These are phyloP conservation scores for Lomographa bimaculata DNA, from an alignment of 2,888 invertebrate species.

Conservation along the genomic window DNA sequence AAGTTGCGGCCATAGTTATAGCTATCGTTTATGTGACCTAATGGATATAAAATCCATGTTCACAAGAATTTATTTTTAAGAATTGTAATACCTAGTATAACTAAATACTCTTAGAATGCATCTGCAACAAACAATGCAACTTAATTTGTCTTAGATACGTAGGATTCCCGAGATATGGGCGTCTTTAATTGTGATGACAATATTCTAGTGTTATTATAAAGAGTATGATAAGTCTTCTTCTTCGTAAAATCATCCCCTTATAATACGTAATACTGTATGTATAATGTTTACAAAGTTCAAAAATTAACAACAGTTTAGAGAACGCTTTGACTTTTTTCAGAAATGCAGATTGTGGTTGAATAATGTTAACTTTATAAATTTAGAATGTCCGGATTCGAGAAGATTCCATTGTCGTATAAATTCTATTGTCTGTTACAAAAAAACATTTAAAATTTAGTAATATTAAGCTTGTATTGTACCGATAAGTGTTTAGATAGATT, in stretches of 20 bases:
- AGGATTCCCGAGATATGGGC: conserved; percentile 28
- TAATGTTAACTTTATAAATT: conserved; percentile 5
- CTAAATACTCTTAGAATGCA: conserved; percentile 22
- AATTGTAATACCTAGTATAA: conserved; percentile 6
- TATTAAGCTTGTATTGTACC: conserved; percentile 50
- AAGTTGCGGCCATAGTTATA: too few relatives aligned
- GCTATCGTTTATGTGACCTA: too few relatives aligned
- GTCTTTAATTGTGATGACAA: conserved; percentile 62
- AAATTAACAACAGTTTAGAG: not conserved
- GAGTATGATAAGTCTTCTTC: conserved; percentile 29
- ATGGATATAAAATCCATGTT: conserved; percentile 7
- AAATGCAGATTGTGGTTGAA: conserved; percentile 4
- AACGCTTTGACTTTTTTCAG: not conserved
- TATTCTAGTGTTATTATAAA: conserved; percentile 50
- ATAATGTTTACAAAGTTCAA: not conserved
- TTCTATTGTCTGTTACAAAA: conserved; percentile 45
- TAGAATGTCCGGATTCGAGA: conserved; percentile 16
- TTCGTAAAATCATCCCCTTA: conserved; percentile 15
- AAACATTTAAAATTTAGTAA: conserved; percentile 44
- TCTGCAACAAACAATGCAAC: conserved; percentile 39
- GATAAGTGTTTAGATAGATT: conserved; percentile 71
- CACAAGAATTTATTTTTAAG: conserved; percentile 9
- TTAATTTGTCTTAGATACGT: conserved; percentile 22
- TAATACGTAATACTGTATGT: conserved; percentile 36
- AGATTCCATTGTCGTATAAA: conserved; percentile 30